Conservation (phyloP, 2,888 invertebrate genomes). For the Heliconius charithonia region DNA sequence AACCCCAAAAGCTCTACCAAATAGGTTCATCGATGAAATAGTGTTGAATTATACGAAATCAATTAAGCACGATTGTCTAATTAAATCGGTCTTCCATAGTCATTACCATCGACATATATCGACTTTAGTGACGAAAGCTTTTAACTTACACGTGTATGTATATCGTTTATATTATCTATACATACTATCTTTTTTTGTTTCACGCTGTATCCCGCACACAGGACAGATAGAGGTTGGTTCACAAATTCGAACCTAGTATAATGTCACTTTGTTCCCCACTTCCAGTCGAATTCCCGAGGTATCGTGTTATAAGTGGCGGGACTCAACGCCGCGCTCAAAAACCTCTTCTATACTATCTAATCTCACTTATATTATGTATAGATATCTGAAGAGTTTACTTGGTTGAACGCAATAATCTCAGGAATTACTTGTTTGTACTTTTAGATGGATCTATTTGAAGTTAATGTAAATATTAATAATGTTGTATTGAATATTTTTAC, state of each 20-base stretch:
- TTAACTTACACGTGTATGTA: slow-evolving; percentile 3
- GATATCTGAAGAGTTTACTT: too few species aligned
- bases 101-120: background rate
- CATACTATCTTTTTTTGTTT: background rate
- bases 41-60: slow-evolving; percentile 6
- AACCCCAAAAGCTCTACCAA: background rate
- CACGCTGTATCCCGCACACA: background rate
- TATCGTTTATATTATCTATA: background rate
- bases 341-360: too few species aligned
- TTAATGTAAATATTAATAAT: too few species aligned
- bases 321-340: too few species aligned
- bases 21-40: slow-evolving; percentile 8
- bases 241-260: background rate
- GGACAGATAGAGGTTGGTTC: background rate
- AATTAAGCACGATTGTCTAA: slow-evolving; percentile 18
- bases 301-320: background rate
- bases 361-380: too few species aligned
- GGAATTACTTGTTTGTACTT: too few species aligned
- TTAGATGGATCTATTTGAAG: too few species aligned
- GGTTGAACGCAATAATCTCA: too few species aligned
- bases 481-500: too few species aligned
- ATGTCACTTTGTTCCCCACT: background rate
- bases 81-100: slow-evolving; percentile 16
- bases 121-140: slow-evolving; percentile 1
- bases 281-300: background rate